Evolutionary conservation across 2,888 invertebrate genomes (phyloP).

Genomic region (Calameuta filiformis): DNA sequence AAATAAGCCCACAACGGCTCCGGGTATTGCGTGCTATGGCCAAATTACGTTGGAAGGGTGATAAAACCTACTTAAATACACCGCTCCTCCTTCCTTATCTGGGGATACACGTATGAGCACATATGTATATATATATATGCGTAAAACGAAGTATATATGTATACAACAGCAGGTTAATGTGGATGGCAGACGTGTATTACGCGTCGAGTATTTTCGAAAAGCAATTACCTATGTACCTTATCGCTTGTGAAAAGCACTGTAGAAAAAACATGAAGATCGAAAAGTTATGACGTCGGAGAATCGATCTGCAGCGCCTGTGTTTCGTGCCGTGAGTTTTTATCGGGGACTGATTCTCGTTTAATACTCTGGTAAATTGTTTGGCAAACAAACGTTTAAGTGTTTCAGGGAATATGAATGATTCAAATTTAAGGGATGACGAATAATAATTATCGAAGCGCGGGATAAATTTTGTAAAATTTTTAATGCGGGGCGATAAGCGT

Average conservation of each 20-base stretch:
- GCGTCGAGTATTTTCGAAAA: background rate
- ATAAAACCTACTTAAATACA: constrained; percentile 1
- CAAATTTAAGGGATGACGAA: background rate
- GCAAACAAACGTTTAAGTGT: background rate
- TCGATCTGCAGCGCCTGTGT: background rate
- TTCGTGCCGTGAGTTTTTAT: background rate
- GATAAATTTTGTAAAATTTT: background rate
- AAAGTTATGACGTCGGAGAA: background rate
- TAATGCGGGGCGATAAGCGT: background rate
- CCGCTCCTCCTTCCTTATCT: constrained; percentile 2
- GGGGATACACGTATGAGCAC: background rate
- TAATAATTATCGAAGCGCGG: background rate
- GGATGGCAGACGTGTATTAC: background rate
- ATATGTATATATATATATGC: background rate
- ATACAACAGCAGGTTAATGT: background rate
- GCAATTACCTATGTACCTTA: background rate
- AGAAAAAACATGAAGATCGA: background rate
- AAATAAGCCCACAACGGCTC: background rate
- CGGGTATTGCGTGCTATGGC: background rate
- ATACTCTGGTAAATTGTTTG: background rate
- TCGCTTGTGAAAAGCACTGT: background rate
- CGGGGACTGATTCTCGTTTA: background rate
- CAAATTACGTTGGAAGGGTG: background rate
- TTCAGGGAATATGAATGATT: background rate
- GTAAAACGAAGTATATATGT: background rate